A percentile compares a stretch with the other conserved stretches of the same genome.
Conservation (phyloP, 2,888 invertebrate genomes). For the Mimas tiliae region DNA sequence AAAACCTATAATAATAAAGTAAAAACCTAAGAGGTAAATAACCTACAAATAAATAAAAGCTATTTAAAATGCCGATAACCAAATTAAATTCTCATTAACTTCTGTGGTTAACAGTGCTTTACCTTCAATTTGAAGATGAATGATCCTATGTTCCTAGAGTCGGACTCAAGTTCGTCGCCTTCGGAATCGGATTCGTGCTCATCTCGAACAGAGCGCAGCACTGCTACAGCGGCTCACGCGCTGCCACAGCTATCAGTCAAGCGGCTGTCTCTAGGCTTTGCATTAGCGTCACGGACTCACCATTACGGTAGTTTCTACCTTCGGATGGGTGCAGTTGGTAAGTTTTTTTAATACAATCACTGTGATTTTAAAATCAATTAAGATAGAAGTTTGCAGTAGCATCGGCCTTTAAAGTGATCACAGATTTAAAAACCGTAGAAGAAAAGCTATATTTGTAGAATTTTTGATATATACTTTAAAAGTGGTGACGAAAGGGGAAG, state of each 20-base stretch:
- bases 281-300: constrained; percentile 84
- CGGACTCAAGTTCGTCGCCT: constrained; percentile 72
- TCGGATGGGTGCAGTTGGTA: constrained; percentile 96
- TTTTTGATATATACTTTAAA: no score
- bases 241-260: constrained; percentile 69
- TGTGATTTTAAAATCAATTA: no score
- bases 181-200: constrained; percentile 80
- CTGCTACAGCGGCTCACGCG: constrained; percentile 69
- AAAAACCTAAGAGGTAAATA: no score
- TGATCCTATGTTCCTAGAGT: constrained; percentile 49
- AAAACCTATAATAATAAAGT: no score
- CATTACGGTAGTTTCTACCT: constrained; percentile 97
- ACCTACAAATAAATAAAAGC: no score
- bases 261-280: constrained; percentile 80
- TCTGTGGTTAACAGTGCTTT: background rate
- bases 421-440: background rate
- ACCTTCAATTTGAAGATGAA: background rate
- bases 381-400: background rate
- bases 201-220: constrained; percentile 85
- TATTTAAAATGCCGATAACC: no score
- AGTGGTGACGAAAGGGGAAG: no score
- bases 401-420: constrained; percentile 24
- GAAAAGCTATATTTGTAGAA: no score
- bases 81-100: no score
- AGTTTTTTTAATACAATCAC: constrained; percentile 47